These are phyloP conservation scores for Kryptolebias marmoratus DNA, from an alignment of 2,113 vertebrate species.

Conservation along the genomic window DNA sequence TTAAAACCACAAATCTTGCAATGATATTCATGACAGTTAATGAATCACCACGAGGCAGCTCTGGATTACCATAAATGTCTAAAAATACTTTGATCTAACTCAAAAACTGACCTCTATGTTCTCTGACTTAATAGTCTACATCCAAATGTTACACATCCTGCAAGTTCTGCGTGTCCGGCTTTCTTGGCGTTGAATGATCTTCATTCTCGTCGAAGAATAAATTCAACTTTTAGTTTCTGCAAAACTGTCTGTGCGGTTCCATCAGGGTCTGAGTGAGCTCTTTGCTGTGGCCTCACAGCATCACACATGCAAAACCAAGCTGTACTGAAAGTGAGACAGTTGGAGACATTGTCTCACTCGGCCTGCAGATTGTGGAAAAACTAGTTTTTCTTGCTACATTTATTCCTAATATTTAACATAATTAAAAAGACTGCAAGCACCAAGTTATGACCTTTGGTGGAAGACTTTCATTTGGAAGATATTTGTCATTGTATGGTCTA, in stretches of 20 bases:
- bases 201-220: not conserved
- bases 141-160: too few relatives aligned
- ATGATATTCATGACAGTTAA: not conserved
- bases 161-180: not conserved
- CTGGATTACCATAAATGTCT: too few relatives aligned
- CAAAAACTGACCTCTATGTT: too few relatives aligned
- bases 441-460: slow-evolving; percentile 9
- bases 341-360: slow-evolving; percentile 38
- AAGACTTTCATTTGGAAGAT: slow-evolving; percentile 15
- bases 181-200: not conserved
- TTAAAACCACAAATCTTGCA: not conserved
- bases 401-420: slow-evolving; percentile 17
- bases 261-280: not conserved
- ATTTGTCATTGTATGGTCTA: not conserved
- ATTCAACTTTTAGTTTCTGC: not conserved
- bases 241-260: not conserved
- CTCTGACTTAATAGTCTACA: too few relatives aligned
- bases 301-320: slow-evolving; percentile 31
- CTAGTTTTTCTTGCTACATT: slow-evolving; percentile 1
- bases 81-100: too few relatives aligned
- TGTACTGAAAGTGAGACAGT: slow-evolving; percentile 30
- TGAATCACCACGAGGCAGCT: too few relatives aligned
- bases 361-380: slow-evolving; percentile 39
- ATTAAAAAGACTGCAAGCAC: slow-evolving; percentile 6
- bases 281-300: not conserved